Base-by-base conservation (phyloP, 2,888 invertebrate genomes). In the Drosophila prostipennis region DNA sequence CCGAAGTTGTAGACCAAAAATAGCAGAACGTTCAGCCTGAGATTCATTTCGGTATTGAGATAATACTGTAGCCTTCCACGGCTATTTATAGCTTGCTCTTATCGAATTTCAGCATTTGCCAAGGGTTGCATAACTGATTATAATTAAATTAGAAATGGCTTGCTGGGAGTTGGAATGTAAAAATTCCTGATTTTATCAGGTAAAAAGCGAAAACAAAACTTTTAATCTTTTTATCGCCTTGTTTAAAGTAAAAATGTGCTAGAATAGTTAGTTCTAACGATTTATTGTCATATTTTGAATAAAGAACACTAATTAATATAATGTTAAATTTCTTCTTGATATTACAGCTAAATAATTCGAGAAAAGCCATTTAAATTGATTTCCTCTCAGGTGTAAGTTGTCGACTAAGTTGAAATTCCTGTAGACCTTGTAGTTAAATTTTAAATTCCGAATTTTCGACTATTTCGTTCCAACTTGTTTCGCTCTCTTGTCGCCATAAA, bases 401-500 rank as follows among this genome's bases (percentile, higher is more conserved):
- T 45, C 26, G 29, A 6, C 46, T 16, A 46, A 78, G 72, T 34
- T 53, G 58, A 61, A 65, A 6, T 19, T 6, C 7, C 8, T 14
- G 58, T 58, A 70, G 76, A 19, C 5, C 10, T 14, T 16, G 60
- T 67, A 63, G 79, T 61, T 53, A 42, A 14, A 49, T 56, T 60
- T 68, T 65, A 65, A 65, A 65, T 54, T 68, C 45, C 37, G 39
- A 46, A 68, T 54, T 48, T 51, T 42, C 46, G 48, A 63, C 52
- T 52, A 39, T 52, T 48, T 61, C 40, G 56, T 52, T 40, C 34
- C 54, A 54, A 78, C 74, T 56, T 49, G 53, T 56, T 67, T 61
- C 39, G 53, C 67, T 56, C 74, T 67, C 55, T 67, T 79, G 64
- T 79, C 81, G 79, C 85, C 79, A 85, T 84, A 79, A 81, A 81